A percentile compares a stretch with the other conserved stretches of the same genome.
Conservation (phyloP, 2,888 invertebrate species). For the Notodonta dromedarius region DNA sequence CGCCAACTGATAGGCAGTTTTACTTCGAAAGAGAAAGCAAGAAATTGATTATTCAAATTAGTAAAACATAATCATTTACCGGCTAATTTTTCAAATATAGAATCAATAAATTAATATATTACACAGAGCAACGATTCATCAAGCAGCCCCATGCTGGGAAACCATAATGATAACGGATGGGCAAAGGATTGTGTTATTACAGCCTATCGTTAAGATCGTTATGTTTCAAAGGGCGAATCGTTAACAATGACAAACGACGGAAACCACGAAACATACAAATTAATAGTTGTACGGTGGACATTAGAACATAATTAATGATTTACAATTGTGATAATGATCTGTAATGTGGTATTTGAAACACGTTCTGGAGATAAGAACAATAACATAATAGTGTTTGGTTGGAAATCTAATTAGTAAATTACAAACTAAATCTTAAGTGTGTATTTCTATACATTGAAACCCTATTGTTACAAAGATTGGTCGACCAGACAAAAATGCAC, state of each 20-base stretch:
- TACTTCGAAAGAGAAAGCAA: background rate
- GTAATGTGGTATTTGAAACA: slow-evolving; percentile 7
- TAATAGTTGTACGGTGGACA: slow-evolving; percentile 42
- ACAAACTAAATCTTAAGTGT: too few species aligned
- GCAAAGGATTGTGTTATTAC: slow-evolving; percentile 54
- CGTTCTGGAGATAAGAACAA: slow-evolving; percentile 5
- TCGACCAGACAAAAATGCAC: too few species aligned
- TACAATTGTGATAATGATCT: slow-evolving; percentile 21
- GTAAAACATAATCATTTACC: slow-evolving; percentile 14
- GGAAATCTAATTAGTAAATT: too few species aligned
- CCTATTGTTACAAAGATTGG: too few species aligned
- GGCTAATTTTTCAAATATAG: slow-evolving; percentile 35
- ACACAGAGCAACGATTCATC: slow-evolving; percentile 57
- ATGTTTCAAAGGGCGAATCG: slow-evolving; percentile 46
- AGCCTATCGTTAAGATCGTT: slow-evolving; percentile 64
- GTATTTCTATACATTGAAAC: too few species aligned
- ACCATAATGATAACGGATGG: slow-evolving; percentile 58
- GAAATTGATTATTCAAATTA: slow-evolving; percentile 12
- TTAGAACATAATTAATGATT: slow-evolving; percentile 24
- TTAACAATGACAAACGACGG: slow-evolving; percentile 58
- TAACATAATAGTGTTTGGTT: too few species aligned
- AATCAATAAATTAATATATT: slow-evolving; percentile 46
- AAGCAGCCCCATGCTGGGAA: slow-evolving; percentile 61
- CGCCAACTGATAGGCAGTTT: too few species aligned
- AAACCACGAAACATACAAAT: slow-evolving; percentile 43